These are phyloP conservation scores for Bovichtus variegatus DNA, from an alignment of 2,797 vertebrate species.

Conservation along the genomic window DNA sequence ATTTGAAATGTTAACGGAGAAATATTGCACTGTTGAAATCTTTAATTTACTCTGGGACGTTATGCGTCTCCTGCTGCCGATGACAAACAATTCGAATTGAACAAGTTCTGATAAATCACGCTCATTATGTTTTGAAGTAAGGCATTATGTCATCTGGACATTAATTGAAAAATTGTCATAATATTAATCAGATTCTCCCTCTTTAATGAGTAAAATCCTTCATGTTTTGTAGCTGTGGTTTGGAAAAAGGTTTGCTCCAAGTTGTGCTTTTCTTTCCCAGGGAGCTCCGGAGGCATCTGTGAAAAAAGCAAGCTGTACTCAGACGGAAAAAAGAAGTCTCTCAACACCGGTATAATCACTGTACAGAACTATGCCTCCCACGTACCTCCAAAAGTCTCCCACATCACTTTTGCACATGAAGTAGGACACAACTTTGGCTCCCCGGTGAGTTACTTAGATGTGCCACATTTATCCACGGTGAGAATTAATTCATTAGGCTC, in stretches of 20 bases:
- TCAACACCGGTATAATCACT: slow-evolving; percentile 99
- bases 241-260: slow-evolving; percentile 21
- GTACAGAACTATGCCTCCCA: slow-evolving; percentile 99
- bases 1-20: slow-evolving; percentile 17
- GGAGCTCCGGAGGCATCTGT: slow-evolving; percentile 98
- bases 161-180: slow-evolving; percentile 10
- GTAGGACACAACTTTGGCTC: slow-evolving; percentile 99
- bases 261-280: slow-evolving; percentile 77
- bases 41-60: background rate
- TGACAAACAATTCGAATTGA: background rate
- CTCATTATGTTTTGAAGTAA: slow-evolving; percentile 11
- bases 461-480: slow-evolving; percentile 10
- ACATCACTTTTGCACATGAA: slow-evolving; percentile 99
- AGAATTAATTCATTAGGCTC: slow-evolving; percentile 20
- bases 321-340: slow-evolving; percentile 98
- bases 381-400: slow-evolving; percentile 98
- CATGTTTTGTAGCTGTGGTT: background rate
- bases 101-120: background rate
- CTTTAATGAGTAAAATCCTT: slow-evolving; percentile 4
- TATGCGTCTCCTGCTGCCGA: background rate
- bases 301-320: slow-evolving; percentile 99
- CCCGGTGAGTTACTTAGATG: slow-evolving; percentile 89
- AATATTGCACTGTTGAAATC: background rate
- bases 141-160: background rate
- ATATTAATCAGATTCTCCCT: slow-evolving; percentile 4